A percentile compares a stretch with the other conserved stretches of the same genome.
Conservation (phyloP, 2,888 invertebrate species). For the Apodemia hepburni region DNA sequence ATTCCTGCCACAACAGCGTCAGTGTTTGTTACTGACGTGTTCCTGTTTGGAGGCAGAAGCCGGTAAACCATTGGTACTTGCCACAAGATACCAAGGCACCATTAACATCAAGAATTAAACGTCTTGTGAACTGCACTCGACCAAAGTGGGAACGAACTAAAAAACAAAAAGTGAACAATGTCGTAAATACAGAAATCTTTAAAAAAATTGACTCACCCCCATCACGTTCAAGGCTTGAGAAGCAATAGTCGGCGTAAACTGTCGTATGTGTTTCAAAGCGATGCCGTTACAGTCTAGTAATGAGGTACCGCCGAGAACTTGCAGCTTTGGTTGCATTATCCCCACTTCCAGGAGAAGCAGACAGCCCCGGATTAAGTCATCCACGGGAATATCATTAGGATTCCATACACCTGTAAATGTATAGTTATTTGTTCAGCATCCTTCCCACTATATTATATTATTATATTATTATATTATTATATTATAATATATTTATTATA, state of each 20-base stretch:
- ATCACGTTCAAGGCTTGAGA: constrained; percentile 83
- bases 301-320: constrained; percentile 86
- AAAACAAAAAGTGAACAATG: too few species aligned
- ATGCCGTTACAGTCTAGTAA: constrained; percentile 86
- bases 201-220: constrained; percentile 70
- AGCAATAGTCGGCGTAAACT: constrained; percentile 84
- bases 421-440: background rate
- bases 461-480: too few species aligned
- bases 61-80: too few species aligned
- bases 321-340: constrained; percentile 86
- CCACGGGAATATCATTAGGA: constrained; percentile 81
- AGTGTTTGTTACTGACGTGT: too few species aligned
- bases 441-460: too few species aligned
- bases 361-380: constrained; percentile 85
- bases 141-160: too few species aligned
- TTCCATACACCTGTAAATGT: constrained; percentile 83
- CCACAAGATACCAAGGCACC: too few species aligned
- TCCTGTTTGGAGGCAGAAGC: too few species aligned
- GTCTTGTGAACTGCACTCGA: too few species aligned
- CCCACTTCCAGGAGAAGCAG: constrained; percentile 86
- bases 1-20: too few species aligned
- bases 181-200: background rate
- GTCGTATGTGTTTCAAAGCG: constrained; percentile 84
- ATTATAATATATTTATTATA: too few species aligned
- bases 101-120: too few species aligned